These are phyloP conservation scores for Parapristionchus giblindavisi DNA, from an alignment of 2,888 invertebrate species.

Conservation along the genomic window DNA sequence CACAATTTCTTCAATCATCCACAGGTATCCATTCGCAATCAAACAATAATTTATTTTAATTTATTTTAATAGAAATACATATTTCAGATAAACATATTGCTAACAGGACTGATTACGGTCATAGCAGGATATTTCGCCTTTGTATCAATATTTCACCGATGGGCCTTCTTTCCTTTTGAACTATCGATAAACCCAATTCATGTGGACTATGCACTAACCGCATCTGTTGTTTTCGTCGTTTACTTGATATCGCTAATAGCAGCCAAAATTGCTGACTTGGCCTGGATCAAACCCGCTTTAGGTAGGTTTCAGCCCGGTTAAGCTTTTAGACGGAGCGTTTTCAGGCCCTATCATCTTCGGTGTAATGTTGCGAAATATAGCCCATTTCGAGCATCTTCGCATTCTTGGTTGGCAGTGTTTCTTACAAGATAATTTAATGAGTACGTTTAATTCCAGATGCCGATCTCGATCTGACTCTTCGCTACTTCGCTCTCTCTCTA, in stretches of 20 bases:
- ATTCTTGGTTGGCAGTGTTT: too few relatives aligned
- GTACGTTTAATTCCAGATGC: too few relatives aligned
- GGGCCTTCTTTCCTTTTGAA: slow-evolving; percentile 35
- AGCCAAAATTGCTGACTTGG: slow-evolving; percentile 31
- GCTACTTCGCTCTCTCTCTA: slow-evolving; percentile 11
- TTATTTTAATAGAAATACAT: background rate
- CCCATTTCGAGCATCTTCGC: slow-evolving; percentile 14
- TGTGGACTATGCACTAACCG: slow-evolving; percentile 11
- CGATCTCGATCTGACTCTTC: slow-evolving; percentile 24
- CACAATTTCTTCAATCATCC: slow-evolving; percentile 40
- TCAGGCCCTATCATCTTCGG: slow-evolving; percentile 35
- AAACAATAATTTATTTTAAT: background rate
- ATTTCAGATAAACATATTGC: slow-evolving; percentile 22
- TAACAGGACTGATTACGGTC: slow-evolving; percentile 11
- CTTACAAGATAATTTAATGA: too few relatives aligned
- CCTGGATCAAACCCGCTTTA: slow-evolving; percentile 28
- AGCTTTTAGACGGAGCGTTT: background rate
- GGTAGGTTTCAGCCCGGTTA: background rate
- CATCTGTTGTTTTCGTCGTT: slow-evolving; percentile 15
- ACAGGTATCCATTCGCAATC: background rate
- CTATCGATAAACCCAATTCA: background rate
- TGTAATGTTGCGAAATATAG: slow-evolving; percentile 31
- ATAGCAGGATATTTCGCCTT: slow-evolving; percentile 15
- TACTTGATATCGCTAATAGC: slow-evolving; percentile 24
- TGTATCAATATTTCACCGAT: slow-evolving; percentile 31